Conservation (phyloP, 2,888 invertebrate species). For the Acleris cristana region DNA sequence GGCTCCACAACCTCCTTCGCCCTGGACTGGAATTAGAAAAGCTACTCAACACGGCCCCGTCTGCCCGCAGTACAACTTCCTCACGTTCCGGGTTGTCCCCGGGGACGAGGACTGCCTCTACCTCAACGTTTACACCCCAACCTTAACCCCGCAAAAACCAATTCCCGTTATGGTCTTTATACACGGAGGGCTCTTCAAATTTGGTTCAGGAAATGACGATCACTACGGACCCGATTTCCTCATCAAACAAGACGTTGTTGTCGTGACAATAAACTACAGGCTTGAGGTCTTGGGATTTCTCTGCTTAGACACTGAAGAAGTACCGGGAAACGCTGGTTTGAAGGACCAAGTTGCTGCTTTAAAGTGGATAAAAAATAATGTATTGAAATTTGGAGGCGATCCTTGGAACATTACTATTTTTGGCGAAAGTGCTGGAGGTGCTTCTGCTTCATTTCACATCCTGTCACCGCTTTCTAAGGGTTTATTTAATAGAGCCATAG, state of each 20-base stretch:
- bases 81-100: constrained; percentile 23
- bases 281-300: constrained; percentile 81
- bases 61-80: constrained; percentile 29
- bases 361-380: constrained; percentile 58
- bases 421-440: constrained; percentile 62
- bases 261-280: constrained; percentile 84
- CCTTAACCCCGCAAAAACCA: constrained; percentile 42
- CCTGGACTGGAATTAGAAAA: constrained; percentile 38
- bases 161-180: constrained; percentile 63
- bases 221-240: constrained; percentile 82
- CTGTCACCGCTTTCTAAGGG: constrained; percentile 63
- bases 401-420: constrained; percentile 57
- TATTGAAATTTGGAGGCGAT: constrained; percentile 58
- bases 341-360: constrained; percentile 66
- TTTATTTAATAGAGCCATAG: constrained; percentile 57
- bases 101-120: constrained; percentile 59
- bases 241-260: constrained; percentile 75
- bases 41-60: constrained; percentile 35
- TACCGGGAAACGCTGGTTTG: constrained; percentile 84
- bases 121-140: constrained; percentile 59
- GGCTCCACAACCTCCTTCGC: constrained; percentile 35
- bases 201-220: constrained; percentile 65
- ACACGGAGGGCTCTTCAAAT: constrained; percentile 58
- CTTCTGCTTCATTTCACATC: constrained; percentile 50
- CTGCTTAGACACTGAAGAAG: constrained; percentile 75